Evolutionary conservation across 2,888 invertebrate genomes (phyloP), one percentile per base, ranked within the genome.

Genomic region (Nomada fucata): DNA sequence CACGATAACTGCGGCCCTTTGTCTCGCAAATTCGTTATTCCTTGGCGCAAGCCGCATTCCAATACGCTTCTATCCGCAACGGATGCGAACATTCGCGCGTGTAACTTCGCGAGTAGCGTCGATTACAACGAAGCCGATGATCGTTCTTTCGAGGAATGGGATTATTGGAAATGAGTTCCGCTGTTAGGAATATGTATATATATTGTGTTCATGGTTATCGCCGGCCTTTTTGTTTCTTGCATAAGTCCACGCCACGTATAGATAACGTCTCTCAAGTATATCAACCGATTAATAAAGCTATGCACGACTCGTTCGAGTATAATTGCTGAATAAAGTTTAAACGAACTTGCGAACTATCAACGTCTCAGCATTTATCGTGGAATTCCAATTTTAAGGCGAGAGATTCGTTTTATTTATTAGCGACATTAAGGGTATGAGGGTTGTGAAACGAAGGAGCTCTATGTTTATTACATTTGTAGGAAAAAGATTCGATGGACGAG

Each of bases 21-120:
- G 79, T 82, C 75, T 76, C 60, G 70, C 61, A 63, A 71, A 67
- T 75, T 83, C 76, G 77, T 71, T 77, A 71, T 83, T 70, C 69
- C 71, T 69, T 52, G 44, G 15, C 50, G 44, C 60, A 55, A 29
- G 20, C 55, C 44, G 69, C 67, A 68, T 71, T 75, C 44, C 75
- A 26, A 82, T 71, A 59, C 36, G 11, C 50, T 74, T 79, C 42
- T 52, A 57, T 2, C 11, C 52, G 44, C 4, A 13, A 15, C 29
- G 44, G 55, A 26, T 65, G 71, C 7, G 7, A 68, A 69, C 55
- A 53, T 79, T 57, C 29, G 9, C 63, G 52, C 50, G 20, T 13
- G 29, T 29, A 26, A 50, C 47, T 42, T 13, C 18, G 47, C 47
- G 47, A 3, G 47, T 11, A 13, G 47, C 13, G 47, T 47, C 13